Evolutionary conservation across 1,140 invertebrate species (phyloP).

Genomic region (Ceratosolen fusciceps): DNA sequence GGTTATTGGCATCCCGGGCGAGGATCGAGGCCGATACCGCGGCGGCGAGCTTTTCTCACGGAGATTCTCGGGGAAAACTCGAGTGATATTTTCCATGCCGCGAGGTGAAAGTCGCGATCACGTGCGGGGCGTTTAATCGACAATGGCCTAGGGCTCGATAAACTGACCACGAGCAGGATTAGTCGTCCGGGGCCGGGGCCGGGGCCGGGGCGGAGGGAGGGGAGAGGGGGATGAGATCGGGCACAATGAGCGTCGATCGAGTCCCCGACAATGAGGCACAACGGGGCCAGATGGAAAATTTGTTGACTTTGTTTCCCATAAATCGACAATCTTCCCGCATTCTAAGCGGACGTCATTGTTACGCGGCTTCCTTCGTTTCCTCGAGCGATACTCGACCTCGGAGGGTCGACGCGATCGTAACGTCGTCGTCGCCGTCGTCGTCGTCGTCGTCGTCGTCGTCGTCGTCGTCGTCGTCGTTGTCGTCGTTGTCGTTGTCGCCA

Average conservation of each 20-base stretch:
- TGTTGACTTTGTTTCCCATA: constrained; percentile 48
- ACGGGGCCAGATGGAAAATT: neutral
- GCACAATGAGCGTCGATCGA: neutral
- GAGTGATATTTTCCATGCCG: constrained; percentile 27
- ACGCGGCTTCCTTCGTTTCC: neutral
- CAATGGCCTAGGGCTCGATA: neutral
- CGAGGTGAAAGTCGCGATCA: constrained; percentile 21
- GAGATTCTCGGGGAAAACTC: neutral
- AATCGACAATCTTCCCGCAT: constrained; percentile 61
- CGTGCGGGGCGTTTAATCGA: constrained; percentile 19
- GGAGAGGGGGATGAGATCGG: neutral
- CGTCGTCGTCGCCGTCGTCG: neutral
- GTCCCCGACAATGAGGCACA: neutral
- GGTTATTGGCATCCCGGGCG: neutral
- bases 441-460: neutral
- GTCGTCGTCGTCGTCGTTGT: neutral
- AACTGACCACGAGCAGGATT: no score
- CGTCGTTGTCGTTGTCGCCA: neutral
- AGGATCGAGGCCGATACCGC: neutral
- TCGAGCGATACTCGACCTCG: neutral
- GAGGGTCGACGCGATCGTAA: neutral
- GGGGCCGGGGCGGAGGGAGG: neutral
- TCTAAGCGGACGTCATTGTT: constrained; percentile 17
- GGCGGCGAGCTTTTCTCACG: constrained; percentile 37
- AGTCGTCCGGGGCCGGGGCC: no score